Evolutionary conservation across 2,797 vertebrate species (phyloP).

Genomic region (Protosalanx chinensis): DNA sequence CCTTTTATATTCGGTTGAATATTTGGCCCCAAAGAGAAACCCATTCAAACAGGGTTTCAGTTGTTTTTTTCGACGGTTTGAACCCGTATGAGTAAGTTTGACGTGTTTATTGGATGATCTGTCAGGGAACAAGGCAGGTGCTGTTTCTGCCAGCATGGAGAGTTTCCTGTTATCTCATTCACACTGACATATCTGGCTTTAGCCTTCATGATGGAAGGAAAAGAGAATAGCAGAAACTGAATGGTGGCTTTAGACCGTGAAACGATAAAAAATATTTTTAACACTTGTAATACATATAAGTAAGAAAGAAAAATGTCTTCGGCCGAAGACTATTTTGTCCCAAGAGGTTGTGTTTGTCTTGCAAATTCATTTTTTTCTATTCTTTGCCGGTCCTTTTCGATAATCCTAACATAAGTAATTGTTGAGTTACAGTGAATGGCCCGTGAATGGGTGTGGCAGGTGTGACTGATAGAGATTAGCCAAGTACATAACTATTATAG

Average conservation of each 20-base stretch:
- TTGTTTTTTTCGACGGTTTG: too few relatives aligned
- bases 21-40: too few relatives aligned
- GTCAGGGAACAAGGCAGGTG: not conserved
- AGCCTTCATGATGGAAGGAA: not conserved
- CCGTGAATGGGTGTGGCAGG: conserved; percentile 49
- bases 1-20: too few relatives aligned
- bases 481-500: not conserved
- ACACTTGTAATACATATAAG: too few relatives aligned
- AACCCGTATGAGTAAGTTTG: too few relatives aligned
- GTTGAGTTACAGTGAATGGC: not conserved
- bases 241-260: not conserved
- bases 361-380: not conserved
- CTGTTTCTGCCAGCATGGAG: conserved; percentile 16
- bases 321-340: too few relatives aligned
- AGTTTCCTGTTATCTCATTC: not conserved
- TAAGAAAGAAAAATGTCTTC: too few relatives aligned
- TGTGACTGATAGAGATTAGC: conserved; percentile 53
- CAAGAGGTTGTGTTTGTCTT: not conserved
- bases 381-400: not conserved
- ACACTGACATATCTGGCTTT: not conserved
- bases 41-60: too few relatives aligned
- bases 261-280: not conserved
- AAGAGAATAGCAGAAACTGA: not conserved
- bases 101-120: not conserved
- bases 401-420: not conserved